These are phyloP conservation scores for Acropora tenuis DNA, from an alignment of 64 coral and sea anemone species.

Conservation along the genomic window DNA sequence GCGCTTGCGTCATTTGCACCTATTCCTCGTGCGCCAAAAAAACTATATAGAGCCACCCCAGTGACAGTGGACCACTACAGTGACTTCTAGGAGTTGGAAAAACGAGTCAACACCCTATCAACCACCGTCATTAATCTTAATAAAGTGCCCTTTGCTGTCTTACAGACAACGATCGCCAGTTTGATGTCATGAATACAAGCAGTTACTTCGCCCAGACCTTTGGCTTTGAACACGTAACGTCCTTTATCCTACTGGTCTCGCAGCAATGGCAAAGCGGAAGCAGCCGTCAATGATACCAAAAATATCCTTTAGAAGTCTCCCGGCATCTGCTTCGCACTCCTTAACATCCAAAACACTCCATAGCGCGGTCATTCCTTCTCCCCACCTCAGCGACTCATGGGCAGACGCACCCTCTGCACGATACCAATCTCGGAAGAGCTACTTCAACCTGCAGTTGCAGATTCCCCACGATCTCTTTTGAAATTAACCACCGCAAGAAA, in stretches of 20 bases:
- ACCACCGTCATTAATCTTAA: too few relatives aligned
- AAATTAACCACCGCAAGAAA: slow-evolving; percentile 26
- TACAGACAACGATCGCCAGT: too few relatives aligned
- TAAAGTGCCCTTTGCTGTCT: too few relatives aligned
- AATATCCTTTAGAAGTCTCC: slow-evolving; percentile 37
- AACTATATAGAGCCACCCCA: too few relatives aligned
- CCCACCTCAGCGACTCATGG: slow-evolving; percentile 45
- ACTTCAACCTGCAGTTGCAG: slow-evolving; percentile 17
- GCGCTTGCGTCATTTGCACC: too few relatives aligned
- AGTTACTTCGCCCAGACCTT: too few relatives aligned
- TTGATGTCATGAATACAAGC: too few relatives aligned
- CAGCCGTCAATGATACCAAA: slow-evolving; percentile 39
- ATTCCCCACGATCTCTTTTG: slow-evolving; percentile 1
- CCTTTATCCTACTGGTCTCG: background rate
- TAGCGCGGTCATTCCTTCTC: slow-evolving; percentile 31
- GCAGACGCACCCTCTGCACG: slow-evolving; percentile 56
- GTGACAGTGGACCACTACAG: too few relatives aligned
- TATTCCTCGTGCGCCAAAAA: too few relatives aligned
- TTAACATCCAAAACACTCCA: slow-evolving; percentile 57
- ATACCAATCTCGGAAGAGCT: slow-evolving; percentile 34
- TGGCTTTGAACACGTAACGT: too few relatives aligned
- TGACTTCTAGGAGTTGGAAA: too few relatives aligned
- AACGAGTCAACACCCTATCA: too few relatives aligned
- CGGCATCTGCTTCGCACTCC: slow-evolving; percentile 7
- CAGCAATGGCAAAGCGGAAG: slow-evolving; percentile 8